phyloP scores from a whole-genome alignment of 1,140 invertebrate species.

The Drosophila sucinea region DNA sequence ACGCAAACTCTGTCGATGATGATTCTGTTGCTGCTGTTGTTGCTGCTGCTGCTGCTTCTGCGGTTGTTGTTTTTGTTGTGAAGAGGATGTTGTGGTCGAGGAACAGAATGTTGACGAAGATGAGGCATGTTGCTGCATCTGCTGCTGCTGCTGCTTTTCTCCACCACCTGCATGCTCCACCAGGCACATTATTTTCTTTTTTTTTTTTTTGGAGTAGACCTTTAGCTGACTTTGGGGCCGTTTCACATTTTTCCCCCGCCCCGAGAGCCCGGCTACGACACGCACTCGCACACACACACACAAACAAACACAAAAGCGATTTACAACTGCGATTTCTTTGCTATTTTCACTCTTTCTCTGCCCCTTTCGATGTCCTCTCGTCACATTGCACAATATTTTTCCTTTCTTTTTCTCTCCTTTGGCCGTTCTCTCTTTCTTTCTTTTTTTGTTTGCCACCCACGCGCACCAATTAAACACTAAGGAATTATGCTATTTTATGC shows the following conservation, averaged over 20 bases:
- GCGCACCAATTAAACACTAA: slow-evolving; percentile 9
- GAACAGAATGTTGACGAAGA: slow-evolving; percentile 41
- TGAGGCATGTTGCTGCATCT: slow-evolving; percentile 5
- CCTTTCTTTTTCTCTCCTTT: slow-evolving; percentile 1
- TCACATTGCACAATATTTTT: slow-evolving; percentile 11
- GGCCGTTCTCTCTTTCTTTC: not conserved
- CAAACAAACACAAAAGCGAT: slow-evolving; percentile 45
- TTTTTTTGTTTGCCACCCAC: not conserved
- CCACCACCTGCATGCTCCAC: slow-evolving; percentile 66
- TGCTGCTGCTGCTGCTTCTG: slow-evolving; percentile 17
- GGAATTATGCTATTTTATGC: slow-evolving; percentile 4
- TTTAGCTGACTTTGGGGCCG: slow-evolving; percentile 50
- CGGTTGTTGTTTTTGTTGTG: slow-evolving; percentile 25
- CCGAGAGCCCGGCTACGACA: not conserved
- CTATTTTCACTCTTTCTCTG: slow-evolving; percentile 17
- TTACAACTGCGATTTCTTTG: slow-evolving; percentile 53
- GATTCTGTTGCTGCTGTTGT: slow-evolving; percentile 35
- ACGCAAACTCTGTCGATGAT: slow-evolving; percentile 35
- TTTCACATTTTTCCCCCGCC: slow-evolving; percentile 47
- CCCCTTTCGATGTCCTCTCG: not conserved
- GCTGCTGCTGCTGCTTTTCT: slow-evolving; percentile 32
- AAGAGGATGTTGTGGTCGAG: not conserved
- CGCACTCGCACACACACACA: slow-evolving; percentile 31
- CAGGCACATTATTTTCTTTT: slow-evolving; percentile 56
- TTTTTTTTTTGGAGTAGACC: slow-evolving; percentile 36